Base-by-base conservation (phyloP, 2,113 vertebrate genomes). In the Otis tarda region DNA sequence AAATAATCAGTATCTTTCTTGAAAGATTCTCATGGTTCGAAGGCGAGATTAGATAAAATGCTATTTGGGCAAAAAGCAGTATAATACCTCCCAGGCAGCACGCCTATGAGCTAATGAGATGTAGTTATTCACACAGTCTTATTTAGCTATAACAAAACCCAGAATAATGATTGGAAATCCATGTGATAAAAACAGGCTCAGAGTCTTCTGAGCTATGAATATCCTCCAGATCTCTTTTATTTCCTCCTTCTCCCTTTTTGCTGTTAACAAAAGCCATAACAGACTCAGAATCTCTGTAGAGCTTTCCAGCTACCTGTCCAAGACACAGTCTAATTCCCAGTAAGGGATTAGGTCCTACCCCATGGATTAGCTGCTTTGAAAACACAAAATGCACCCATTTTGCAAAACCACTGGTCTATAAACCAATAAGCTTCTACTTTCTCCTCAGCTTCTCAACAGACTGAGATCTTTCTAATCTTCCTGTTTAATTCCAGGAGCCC, bases 121-220 rank as follows among this genome's bases (percentile, higher is more conserved):
- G 49, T 45, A 45, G 17, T 60, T 69, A 75, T 68, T 73, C 3
- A 9, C 83, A 84, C 27, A 67, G 45, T 33, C 65, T 84, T 89
- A 69, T 55, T 93, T 65, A 89, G 83, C 35, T 87, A 2, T 55
- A 93, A 89, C 60, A 95, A 89, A 96, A 90, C 25, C 1, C 49
- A 92, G 80, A 95, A 93, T 76, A 89, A 91, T 82, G 35, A 92
- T 93, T 80, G 83, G n/a, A 93, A 95, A 90, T 89, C 69, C 83
- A 55, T 76, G 49, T 84, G 77, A 84, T 90, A 93, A 94, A 89
- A 94, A 49, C 52, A 75, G 90, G 69, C 76, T 90, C 27, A 53
- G 31, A 64, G 33, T 75, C 64, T 89, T 73, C 86, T 75, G 83
- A 74, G 60, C 83, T 86, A 77, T 90, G 52, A 87, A 88, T 86